Evolutionary conservation across 2,113 vertebrate genomes (phyloP).

Genomic region (Saiga tatarica): DNA sequence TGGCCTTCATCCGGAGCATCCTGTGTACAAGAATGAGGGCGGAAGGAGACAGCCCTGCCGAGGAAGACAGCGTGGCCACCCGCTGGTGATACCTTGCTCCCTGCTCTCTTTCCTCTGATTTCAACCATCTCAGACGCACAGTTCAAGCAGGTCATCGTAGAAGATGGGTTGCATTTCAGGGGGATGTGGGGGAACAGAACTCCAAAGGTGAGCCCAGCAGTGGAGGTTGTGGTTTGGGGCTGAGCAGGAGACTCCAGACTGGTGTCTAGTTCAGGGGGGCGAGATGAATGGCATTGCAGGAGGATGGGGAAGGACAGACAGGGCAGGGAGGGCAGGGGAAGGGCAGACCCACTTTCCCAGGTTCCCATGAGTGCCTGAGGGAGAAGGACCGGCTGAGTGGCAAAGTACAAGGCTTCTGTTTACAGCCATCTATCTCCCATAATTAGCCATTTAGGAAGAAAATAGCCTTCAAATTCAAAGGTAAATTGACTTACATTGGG

Average conservation of each 20-base stretch:
- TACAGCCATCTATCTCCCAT: conserved; percentile 77
- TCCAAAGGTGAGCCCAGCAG: fast-evolving
- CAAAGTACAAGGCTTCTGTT: conserved; percentile 60
- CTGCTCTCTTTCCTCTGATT: neutral
- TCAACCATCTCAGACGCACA: neutral
- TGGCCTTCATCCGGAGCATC: neutral
- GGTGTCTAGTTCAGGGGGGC: neutral
- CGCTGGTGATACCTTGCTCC: fast-evolving
- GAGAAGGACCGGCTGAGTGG: conserved; percentile 1
- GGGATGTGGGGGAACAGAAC: too few relatives aligned
- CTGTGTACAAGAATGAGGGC: neutral
- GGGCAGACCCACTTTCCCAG: neutral
- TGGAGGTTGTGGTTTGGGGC: neutral
- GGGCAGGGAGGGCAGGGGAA: neutral
- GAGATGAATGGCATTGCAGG: fast-evolving
- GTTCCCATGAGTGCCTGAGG: neutral
- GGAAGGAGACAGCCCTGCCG: fast-evolving
- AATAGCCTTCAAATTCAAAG: conserved; percentile 76
- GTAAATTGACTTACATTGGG: conserved; percentile 78
- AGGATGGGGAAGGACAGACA: fast-evolving
- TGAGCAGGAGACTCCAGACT: neutral
- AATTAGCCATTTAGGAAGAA: conserved; percentile 81
- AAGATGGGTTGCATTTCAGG: too few relatives aligned
- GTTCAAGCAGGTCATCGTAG: fast-evolving
- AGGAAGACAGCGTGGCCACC: too few relatives aligned